Base-by-base conservation (phyloP, 2,113 vertebrate species). In the Jaculus jaculus region DNA sequence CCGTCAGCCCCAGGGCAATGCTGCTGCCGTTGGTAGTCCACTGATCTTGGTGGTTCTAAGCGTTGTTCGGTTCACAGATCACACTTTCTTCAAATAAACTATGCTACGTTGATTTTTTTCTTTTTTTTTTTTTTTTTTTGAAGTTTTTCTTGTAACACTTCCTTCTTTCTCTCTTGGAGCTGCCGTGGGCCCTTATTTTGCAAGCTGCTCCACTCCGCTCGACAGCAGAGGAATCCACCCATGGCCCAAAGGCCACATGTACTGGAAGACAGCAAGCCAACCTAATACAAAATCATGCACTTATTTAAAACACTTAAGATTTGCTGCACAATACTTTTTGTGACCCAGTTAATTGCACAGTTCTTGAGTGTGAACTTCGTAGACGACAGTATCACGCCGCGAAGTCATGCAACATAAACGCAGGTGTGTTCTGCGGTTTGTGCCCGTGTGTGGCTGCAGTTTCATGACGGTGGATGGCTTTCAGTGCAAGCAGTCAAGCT, bases 1-100 rank as follows among this genome's bases (percentile, higher is more conserved):
- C 28, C 20, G 21, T 37, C 12, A 32, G 12, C n/a, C 30, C 10
- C 9, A 2, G 10, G 18, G 65, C 23, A 7, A 30, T 5, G 0
- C 37, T 24, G 32, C 47, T 26, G 75, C 2, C 37, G 32, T 0
- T 30, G 16, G 5, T 54, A 12, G 8, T 37, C 3, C 30, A 24
- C 60, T 47, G 20, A 39, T 68, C 42, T 34, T 28, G 68, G 63
- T 63, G 42, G 51, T 23, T 61, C 78, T 7, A n/a, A 34, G 32
- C 4, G 39, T 16, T 23, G 16, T 21, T 18, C 1, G 8, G 17
- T 13, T 63, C 54, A 63, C 7, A 34, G 71, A 92, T 11, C 58
- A 51, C 63, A 65, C 18, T 68, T 34, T 79, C 23, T 13, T 47
- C 37, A 21, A 12, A 54, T 77, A 54, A 28, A 69, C 17, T 42